These are phyloP conservation scores for Piprites chloris DNA, from an alignment of 2,113 vertebrate genomes.

Conservation along the genomic window DNA sequence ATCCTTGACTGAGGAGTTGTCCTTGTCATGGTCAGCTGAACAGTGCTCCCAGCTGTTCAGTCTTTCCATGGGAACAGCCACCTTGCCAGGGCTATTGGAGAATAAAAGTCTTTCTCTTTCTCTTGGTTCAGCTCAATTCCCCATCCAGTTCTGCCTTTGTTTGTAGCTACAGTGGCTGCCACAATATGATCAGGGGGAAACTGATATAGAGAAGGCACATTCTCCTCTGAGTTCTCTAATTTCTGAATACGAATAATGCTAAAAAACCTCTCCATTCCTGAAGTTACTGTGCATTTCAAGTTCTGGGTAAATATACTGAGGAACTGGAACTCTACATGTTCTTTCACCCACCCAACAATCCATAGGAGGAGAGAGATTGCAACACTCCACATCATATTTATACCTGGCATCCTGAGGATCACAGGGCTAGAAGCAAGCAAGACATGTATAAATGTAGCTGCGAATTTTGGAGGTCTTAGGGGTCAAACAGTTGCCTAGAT, in stretches of 20 bases:
- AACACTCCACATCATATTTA: not conserved
- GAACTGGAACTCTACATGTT: not conserved
- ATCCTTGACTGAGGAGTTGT: not conserved
- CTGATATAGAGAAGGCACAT: not conserved
- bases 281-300: not conserved
- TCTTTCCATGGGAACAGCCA: not conserved
- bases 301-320: not conserved
- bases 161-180: not conserved
- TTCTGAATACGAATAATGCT: not conserved
- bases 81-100: not conserved
- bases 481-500: not conserved
- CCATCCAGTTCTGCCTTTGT: not conserved
- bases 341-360: not conserved
- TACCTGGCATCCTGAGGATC: not conserved
- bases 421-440: not conserved
- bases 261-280: not conserved
- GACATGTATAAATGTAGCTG: not conserved
- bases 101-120: not conserved
- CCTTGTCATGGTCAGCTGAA: not conserved
- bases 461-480: not conserved
- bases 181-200: not conserved
- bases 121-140: not conserved
- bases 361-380: not conserved
- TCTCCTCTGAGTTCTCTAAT: not conserved
- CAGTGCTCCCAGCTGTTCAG: not conserved